phyloP scores from a whole-genome alignment of 2,797 vertebrate species.

The Hipposideros larvatus region DNA sequence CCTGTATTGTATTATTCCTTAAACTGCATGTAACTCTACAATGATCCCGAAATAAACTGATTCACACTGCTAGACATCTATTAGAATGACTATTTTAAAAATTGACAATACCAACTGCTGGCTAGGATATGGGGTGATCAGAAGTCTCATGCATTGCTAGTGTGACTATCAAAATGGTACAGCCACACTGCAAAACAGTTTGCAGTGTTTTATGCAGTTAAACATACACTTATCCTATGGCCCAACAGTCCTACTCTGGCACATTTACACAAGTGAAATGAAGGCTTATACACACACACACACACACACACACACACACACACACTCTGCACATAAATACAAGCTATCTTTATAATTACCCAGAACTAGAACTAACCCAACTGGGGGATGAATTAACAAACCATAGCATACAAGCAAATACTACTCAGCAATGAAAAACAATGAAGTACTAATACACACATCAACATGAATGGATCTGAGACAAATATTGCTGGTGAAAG shows the following conservation, averaged over 20 bases:
- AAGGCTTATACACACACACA: background rate
- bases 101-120: background rate
- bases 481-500: background rate
- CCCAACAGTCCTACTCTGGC: background rate
- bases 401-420: background rate
- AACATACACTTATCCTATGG: background rate
- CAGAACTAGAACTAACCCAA: background rate
- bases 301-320: too few species aligned
- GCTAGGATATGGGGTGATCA: background rate
- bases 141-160: background rate
- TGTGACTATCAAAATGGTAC: background rate
- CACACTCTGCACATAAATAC: background rate
- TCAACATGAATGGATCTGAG: background rate
- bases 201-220: background rate
- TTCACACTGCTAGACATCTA: background rate
- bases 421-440: background rate
- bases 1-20: background rate
- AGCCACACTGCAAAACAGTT: background rate
- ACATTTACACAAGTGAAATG: background rate
- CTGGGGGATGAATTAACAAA: background rate
- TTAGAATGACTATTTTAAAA: background rate
- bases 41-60: background rate
- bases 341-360: background rate
- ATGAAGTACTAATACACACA: rapidly evolving
- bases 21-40: background rate